These are phyloP conservation scores for Trichonephila inaurata DNA, from an alignment of 1,140 invertebrate genomes.

Conservation along the genomic window DNA sequence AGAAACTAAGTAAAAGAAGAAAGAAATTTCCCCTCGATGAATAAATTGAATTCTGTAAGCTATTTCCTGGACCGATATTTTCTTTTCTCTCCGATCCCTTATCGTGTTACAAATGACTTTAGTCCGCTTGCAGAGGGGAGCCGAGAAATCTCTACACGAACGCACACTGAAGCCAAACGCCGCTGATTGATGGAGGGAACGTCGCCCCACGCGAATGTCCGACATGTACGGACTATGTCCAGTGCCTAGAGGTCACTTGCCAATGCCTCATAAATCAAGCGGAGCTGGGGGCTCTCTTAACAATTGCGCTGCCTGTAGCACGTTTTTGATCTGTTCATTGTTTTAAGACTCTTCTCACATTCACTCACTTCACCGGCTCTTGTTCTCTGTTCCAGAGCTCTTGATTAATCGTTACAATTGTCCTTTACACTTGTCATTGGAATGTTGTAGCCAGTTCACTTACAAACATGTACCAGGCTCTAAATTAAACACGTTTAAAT, in stretches of 20 bases:
- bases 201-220: constrained; percentile 52
- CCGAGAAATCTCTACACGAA: constrained; percentile 52
- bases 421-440: not conserved
- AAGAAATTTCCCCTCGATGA: not conserved
- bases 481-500: no score
- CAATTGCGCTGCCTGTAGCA: constrained; percentile 38
- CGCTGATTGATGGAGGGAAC: constrained; percentile 47
- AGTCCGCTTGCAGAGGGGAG: not conserved
- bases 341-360: not conserved
- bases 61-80: not conserved
- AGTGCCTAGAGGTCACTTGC: constrained; percentile 51
- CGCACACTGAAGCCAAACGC: not conserved
- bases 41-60: not conserved
- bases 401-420: not conserved
- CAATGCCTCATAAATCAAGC: constrained; percentile 57
- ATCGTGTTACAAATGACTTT: constrained; percentile 40
- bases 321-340: not conserved
- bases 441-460: no score
- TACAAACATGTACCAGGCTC: no score
- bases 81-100: constrained; percentile 25
- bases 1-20: no score
- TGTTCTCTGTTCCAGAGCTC: not conserved
- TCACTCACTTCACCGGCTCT: not conserved
- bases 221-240: constrained; percentile 61
- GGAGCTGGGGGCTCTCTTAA: constrained; percentile 1